phyloP scores from a whole-genome alignment of 30 jellyfish, hydroid and myxozoan species.

The Hydra vulgaris region DNA sequence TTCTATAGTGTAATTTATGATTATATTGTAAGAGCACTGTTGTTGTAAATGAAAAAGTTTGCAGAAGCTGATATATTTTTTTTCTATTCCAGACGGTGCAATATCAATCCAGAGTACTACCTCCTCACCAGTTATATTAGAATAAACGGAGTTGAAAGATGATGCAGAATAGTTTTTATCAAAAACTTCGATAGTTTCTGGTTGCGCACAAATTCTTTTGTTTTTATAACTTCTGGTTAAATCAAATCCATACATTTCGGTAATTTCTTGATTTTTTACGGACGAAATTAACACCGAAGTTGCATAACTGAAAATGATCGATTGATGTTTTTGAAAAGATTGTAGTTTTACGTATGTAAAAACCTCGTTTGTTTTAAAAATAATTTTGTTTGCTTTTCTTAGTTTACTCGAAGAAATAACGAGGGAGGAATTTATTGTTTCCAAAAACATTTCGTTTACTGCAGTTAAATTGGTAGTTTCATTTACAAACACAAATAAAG shows the following conservation, averaged over 20 bases:
- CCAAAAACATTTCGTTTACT: neutral
- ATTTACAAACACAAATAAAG: neutral
- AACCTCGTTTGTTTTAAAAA: neutral
- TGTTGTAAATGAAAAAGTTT: neutral
- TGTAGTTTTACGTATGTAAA: neutral
- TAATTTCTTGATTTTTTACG: neutral
- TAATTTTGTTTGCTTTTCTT: neutral
- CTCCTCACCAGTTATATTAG: neutral
- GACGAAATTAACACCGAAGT: neutral
- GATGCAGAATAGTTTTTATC: neutral
- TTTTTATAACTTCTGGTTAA: neutral
- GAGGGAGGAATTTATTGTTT: neutral
- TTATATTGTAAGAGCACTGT: neutral
- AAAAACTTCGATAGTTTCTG: neutral
- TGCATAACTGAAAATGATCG: neutral
- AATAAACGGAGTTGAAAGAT: neutral
- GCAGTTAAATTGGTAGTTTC: neutral
- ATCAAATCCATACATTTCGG: constrained; percentile 5
- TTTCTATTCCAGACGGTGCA: neutral
- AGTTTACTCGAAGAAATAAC: neutral
- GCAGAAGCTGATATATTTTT: neutral
- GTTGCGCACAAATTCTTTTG: neutral
- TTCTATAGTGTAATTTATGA: neutral
- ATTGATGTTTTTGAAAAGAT: neutral
- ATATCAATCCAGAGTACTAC: neutral